Conservation (phyloP, 2,888 invertebrate species). For the Drosophila kuntzei region DNA sequence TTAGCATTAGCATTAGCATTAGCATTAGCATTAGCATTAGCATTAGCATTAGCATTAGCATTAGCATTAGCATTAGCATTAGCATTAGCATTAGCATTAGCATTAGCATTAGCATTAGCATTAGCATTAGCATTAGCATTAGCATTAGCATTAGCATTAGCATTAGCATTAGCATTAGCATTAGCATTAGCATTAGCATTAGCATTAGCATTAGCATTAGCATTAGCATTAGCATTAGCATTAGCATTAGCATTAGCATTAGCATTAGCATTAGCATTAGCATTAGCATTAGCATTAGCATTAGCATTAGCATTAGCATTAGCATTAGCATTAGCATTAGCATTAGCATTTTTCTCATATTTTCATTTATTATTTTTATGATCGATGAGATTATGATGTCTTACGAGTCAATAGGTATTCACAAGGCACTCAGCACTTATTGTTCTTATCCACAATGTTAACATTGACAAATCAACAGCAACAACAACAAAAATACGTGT, state of each 20-base stretch:
- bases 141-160: not conserved
- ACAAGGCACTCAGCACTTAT: constrained; percentile 5
- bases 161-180: not conserved
- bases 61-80: not conserved
- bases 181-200: not conserved
- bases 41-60: constrained; percentile 1
- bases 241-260: constrained; percentile 9
- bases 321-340: constrained; percentile 9
- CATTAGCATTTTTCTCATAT: too few relatives aligned
- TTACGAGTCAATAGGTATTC: constrained; percentile 20
- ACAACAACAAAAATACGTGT: too few relatives aligned
- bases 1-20: constrained; percentile 1
- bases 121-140: not conserved
- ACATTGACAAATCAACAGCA: not conserved
- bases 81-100: not conserved
- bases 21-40: not conserved
- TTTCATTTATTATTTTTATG: too few relatives aligned
- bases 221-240: constrained; percentile 1
- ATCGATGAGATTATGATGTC: too few relatives aligned
- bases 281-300: constrained; percentile 8
- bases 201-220: not conserved
- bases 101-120: not conserved
- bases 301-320: constrained; percentile 7
- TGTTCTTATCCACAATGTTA: constrained; percentile 12
- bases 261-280: constrained; percentile 10